Evolutionary conservation across 2,888 invertebrate genomes (phyloP).

Genomic region (Sminthurinus aureus): DNA sequence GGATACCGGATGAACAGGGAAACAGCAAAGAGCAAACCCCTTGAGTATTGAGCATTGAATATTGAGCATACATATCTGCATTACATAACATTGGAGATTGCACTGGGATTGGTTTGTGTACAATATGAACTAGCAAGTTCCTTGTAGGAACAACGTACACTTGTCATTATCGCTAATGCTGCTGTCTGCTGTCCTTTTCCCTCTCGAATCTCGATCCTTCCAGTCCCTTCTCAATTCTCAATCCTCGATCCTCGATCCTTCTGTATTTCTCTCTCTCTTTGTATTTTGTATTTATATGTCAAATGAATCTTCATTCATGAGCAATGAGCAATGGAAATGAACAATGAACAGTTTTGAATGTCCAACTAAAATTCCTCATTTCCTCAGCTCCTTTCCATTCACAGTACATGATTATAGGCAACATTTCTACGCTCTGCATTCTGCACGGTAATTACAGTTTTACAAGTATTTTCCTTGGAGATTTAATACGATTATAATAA

Average conservation of each 20-base stretch:
- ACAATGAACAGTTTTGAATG: slow-evolving; percentile 5
- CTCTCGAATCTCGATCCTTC: neutral
- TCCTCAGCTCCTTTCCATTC: neutral
- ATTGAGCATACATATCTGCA: too few species aligned
- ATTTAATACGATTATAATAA: too few species aligned
- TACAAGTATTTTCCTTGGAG: too few species aligned
- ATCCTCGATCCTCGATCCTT: neutral
- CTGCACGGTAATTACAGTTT: too few species aligned
- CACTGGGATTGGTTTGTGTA: neutral
- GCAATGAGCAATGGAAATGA: neutral
- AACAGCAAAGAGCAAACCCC: too few species aligned
- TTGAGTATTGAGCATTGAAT: too few species aligned
- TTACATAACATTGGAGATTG: too few species aligned
- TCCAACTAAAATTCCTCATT: neutral
- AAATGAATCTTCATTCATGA: slow-evolving; percentile 30
- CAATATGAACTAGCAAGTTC: neutral
- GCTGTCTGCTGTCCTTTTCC: slow-evolving; percentile 15
- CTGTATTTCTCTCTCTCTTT: too few species aligned
- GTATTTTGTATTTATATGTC: slow-evolving; percentile 9
- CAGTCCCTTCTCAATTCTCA: neutral
- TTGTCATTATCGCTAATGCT: slow-evolving; percentile 26
- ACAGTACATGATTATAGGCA: neutral
- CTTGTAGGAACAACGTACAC: neutral
- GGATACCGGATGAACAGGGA: too few species aligned
- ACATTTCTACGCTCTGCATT: too few species aligned